phyloP scores from a whole-genome alignment of 2,113 vertebrate genomes.

The Butastur rufipennis region DNA sequence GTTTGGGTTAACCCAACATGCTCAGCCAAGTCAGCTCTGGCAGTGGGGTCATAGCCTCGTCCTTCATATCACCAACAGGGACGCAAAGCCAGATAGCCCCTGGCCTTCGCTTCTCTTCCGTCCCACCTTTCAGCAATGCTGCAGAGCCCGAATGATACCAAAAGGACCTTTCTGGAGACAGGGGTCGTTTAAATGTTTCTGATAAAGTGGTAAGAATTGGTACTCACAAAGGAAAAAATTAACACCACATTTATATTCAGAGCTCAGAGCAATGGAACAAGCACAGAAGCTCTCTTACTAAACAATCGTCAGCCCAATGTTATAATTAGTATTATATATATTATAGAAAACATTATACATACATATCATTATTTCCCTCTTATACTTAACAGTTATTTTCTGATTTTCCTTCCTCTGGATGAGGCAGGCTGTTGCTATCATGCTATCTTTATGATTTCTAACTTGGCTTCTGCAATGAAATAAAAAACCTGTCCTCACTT shows the following conservation, averaged over 20 bases:
- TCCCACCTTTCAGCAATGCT: neutral
- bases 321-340: neutral
- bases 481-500: conserved; percentile 37
- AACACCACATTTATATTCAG: neutral
- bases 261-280: neutral
- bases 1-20: neutral
- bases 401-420: neutral
- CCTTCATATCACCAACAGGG: rapidly evolving
- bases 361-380: neutral
- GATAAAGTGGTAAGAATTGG: neutral
- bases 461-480: conserved; percentile 51
- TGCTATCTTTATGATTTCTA: conserved; percentile 17
- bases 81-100: neutral
- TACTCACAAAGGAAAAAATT: neutral
- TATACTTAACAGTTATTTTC: neutral
- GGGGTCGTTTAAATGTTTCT: neutral
- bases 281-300: neutral
- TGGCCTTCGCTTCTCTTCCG: neutral
- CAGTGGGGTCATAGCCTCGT: neutral
- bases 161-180: neutral
- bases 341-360: neutral
- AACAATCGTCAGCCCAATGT: neutral
- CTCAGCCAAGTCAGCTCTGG: neutral
- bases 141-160: neutral
- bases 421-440: neutral